These are phyloP conservation scores for Tretioscincus oriximinensis DNA, from an alignment of 2,113 vertebrate genomes.

Conservation along the genomic window DNA sequence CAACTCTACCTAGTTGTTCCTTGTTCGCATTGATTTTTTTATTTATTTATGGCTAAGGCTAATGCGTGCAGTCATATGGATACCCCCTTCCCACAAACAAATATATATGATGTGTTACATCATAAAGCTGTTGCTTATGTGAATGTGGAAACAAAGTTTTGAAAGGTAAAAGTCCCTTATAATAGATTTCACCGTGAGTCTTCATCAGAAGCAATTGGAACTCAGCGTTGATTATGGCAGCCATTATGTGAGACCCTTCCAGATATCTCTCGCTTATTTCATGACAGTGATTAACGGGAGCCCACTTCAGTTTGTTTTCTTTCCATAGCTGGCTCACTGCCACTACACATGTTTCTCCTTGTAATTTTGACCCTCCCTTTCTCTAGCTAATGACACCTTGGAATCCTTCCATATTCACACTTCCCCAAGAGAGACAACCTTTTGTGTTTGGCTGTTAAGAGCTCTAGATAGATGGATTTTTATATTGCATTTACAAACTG, in stretches of 20 bases:
- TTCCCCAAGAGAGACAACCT: constrained; percentile 14
- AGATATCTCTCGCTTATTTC: accelerated
- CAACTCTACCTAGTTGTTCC: too few species aligned
- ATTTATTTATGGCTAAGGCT: too few species aligned
- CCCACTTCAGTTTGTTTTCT: neutral
- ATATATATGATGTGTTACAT: too few species aligned
- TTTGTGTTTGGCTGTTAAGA: constrained; percentile 14
- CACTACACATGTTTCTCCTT: neutral
- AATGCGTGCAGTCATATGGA: too few species aligned
- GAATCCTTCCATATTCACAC: neutral
- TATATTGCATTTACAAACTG: constrained; percentile 16
- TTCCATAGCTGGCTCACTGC: neutral
- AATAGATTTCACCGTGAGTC: neutral
- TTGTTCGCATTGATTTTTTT: too few species aligned
- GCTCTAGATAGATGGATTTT: constrained; percentile 4
- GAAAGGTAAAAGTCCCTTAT: neutral
- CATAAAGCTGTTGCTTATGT: too few species aligned
- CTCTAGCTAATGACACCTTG: neutral
- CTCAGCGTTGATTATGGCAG: neutral
- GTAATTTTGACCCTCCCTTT: neutral
- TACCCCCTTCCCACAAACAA: too few species aligned
- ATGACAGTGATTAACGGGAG: neutral
- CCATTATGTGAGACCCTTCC: neutral
- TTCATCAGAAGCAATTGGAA: neutral
- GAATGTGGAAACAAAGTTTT: neutral